Base-by-base conservation (phyloP, 2,797 vertebrate genomes). In the Myiotriccus ornatus region DNA sequence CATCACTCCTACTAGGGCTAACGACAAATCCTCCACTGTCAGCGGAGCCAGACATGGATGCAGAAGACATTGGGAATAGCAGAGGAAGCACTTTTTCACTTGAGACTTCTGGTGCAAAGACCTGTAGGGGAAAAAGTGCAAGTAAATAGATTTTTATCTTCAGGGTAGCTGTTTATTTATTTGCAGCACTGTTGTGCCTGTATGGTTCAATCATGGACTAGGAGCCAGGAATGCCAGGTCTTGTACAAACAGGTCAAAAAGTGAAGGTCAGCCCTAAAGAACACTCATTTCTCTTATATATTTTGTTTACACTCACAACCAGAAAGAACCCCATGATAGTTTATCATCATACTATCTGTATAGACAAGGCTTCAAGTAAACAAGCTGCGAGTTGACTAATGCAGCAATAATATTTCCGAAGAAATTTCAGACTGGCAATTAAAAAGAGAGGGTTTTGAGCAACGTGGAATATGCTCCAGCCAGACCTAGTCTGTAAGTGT, bases 301-400 rank as follows among this genome's bases (percentile, higher is more conserved):
- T 20, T 71, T 28, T 62, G 17, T 62, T 95, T 62, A 57, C 16
- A 92, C 8, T 47, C 24, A 35, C 23, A 90, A 81, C 27, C 55
- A 81, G 57, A 78, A 78, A 64, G 62, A 86, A 76, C 39, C 14
- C 90, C 44, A 18, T 4, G 21, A 50, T 50, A 59, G 56, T 86
- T 84, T 47, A 69, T 80, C 70, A 69, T 21, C 0, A 0, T 23
- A 53, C 14, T 79, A 41, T 41, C 78, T 74, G 20, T 63, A 73
- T 9, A 82, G 84, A 82, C 59, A 52, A 91, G 46, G 47, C 59
- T 89, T 86, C 89, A 83, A 87, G 67, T 65, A 82, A 94, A 80
- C 8, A 21, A 95, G 75, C 37, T 52, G 23, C 76, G 56, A 78
- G 46, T 41, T 78, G 82, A 89, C 46, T 74, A 81, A 57, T 62